These are phyloP conservation scores for Uromys caudimaculatus DNA, from an alignment of 2,797 vertebrate species.

Conservation along the genomic window DNA sequence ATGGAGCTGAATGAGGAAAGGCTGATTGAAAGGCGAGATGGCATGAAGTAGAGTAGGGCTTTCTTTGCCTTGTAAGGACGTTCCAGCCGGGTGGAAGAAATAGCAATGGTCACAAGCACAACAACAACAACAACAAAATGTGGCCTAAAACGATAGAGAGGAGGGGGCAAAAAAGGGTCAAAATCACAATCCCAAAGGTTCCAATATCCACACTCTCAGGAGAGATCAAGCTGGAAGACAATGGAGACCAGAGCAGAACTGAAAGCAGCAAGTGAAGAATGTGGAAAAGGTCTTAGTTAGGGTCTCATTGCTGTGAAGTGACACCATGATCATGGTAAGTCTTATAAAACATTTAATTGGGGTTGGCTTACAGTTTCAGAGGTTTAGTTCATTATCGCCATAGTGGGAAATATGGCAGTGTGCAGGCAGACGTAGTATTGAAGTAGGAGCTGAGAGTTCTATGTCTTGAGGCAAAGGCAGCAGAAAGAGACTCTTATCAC, in stretches of 20 bases:
- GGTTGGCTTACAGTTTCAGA: not conserved
- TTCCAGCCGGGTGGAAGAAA: not conserved
- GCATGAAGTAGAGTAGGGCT: not conserved
- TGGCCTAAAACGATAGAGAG: not conserved
- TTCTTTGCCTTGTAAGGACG: not conserved
- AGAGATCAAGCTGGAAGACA: not conserved
- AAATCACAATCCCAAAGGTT: not conserved
- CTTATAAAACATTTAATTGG: not conserved
- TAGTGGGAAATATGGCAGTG: not conserved
- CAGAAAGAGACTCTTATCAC: not conserved
- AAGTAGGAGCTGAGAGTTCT: not conserved
- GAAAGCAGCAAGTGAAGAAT: not conserved
- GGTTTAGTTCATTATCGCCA: not conserved
- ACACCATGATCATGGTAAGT: not conserved
- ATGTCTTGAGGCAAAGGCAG: not conserved
- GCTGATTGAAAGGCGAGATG: not conserved
- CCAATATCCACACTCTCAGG: too few species aligned
- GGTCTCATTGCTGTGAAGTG: not conserved
- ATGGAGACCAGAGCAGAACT: not conserved
- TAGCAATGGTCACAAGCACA: not conserved
- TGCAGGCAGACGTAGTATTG: not conserved
- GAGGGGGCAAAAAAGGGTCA: not conserved
- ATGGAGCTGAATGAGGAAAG: not conserved
- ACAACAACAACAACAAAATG: too few species aligned
- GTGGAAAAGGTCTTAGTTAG: not conserved